Conservation (phyloP, 2,888 invertebrate genomes). For the Macrosoma leucophasiata region DNA sequence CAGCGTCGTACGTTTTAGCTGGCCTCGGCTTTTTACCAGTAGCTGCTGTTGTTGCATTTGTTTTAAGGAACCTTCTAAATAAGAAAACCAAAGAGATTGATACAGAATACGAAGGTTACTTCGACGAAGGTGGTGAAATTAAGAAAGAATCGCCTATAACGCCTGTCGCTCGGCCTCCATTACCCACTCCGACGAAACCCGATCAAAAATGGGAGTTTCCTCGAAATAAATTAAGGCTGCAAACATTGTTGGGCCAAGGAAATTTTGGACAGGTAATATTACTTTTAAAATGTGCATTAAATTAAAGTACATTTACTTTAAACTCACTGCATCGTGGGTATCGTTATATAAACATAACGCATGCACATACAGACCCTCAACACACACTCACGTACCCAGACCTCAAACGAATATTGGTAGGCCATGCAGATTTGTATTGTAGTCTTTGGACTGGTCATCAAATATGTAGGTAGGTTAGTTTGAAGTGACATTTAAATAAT, state of each 20-base stretch:
- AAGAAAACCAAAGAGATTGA: slow-evolving; percentile 74
- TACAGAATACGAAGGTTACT: slow-evolving; percentile 77
- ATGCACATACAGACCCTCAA: too few species aligned
- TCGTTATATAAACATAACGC: too few species aligned
- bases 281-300: too few species aligned
- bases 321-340: too few species aligned
- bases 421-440: too few species aligned
- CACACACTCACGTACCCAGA: too few species aligned
- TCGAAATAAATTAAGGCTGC: slow-evolving; percentile 83
- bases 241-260: slow-evolving; percentile 88
- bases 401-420: too few species aligned
- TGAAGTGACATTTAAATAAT: too few species aligned
- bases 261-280: slow-evolving; percentile 84
- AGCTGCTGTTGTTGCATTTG: slow-evolving; percentile 73
- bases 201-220: slow-evolving; percentile 85
- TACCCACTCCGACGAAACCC: slow-evolving; percentile 70
- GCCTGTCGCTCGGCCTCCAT: slow-evolving; percentile 73
- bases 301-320: too few species aligned
- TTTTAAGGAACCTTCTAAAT: slow-evolving; percentile 71
- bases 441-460: too few species aligned
- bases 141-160: slow-evolving; percentile 71
- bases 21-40: slow-evolving; percentile 77
- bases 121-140: slow-evolving; percentile 72
- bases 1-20: slow-evolving; percentile 77
- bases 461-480: too few species aligned